These are phyloP conservation scores for Notolabrus celidotus DNA, from an alignment of 2,797 vertebrate genomes.

Conservation along the genomic window DNA sequence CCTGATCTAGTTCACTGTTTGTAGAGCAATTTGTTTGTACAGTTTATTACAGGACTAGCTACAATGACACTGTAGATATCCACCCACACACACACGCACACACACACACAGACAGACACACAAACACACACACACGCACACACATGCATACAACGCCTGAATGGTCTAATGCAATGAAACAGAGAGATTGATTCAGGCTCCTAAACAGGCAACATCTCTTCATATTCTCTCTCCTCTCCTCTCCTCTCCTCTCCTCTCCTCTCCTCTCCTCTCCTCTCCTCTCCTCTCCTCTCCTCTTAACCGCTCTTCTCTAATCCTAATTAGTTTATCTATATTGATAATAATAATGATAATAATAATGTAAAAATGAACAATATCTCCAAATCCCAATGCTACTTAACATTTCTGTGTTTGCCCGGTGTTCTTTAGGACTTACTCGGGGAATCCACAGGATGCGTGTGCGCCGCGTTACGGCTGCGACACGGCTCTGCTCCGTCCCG, in stretches of 20 bases:
- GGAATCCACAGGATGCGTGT: no score
- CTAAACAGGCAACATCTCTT: conserved; percentile 68
- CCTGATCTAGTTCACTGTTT: conserved; percentile 67
- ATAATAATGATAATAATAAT: no score
- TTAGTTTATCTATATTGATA: no score
- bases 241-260: conserved; percentile 24
- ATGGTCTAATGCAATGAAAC: conserved; percentile 74
- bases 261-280: conserved; percentile 46
- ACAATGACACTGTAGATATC: no score
- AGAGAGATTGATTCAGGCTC: conserved; percentile 77
- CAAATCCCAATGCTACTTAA: conserved; percentile 13
- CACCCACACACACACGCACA: no score
- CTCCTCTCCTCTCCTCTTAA: conserved; percentile 8
- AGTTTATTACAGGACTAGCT: conserved; percentile 56
- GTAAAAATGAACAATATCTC: conserved; percentile 10
- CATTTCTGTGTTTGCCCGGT: conserved; percentile 29
- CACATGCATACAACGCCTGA: conserved; percentile 61
- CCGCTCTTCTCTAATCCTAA: not conserved
- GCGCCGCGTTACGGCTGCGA: no score
- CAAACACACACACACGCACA: no score
- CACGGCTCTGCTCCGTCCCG: no score
- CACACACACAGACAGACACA: conserved; percentile 31
- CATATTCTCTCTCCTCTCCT: conserved; percentile 12
- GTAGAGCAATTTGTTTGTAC: conserved; percentile 68
- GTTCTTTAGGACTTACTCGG: no score